Evolutionary conservation across 2,888 invertebrate genomes (phyloP).

Genomic region (Mythimna impura): DNA sequence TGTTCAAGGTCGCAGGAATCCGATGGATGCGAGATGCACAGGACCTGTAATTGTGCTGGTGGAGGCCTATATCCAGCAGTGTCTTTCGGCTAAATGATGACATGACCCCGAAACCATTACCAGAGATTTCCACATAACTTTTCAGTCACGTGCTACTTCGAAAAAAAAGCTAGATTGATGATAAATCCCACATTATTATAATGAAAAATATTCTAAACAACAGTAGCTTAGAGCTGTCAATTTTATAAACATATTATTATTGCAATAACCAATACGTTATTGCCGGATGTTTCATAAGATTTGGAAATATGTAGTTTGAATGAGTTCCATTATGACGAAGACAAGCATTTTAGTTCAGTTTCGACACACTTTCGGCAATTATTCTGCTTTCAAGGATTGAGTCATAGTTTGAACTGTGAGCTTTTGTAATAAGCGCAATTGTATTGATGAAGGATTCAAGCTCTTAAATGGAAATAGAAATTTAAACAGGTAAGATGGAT

Average conservation of each 20-base stretch:
- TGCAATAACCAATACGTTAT: conserved; percentile 33
- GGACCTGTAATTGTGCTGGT: too few species aligned
- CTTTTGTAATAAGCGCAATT: conserved; percentile 10
- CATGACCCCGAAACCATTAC: too few species aligned
- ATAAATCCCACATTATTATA: background rate
- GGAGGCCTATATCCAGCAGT: too few species aligned
- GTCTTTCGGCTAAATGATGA: too few species aligned
- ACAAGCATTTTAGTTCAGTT: conserved; percentile 32
- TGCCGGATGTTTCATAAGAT: conserved; percentile 30
- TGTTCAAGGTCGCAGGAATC: too few species aligned
- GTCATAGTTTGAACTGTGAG: background rate
- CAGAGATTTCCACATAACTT: background rate
- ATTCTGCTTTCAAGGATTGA: conserved; percentile 29
- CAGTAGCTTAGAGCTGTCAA: conserved; percentile 26
- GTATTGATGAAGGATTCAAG: background rate
- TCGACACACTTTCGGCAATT: conserved; percentile 26
- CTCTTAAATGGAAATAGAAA: background rate
- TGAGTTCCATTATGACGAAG: conserved; percentile 27
- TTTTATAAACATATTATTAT: conserved; percentile 6
- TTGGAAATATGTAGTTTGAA: conserved; percentile 21
- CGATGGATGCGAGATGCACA: too few species aligned
- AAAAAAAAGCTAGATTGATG: conserved; percentile 31
- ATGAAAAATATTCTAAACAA: background rate
- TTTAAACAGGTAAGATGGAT: too few species aligned
- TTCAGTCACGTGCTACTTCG: background rate